Evolutionary conservation across 2,888 invertebrate genomes (phyloP).

Genomic region (Synanthedon andrenaeformis): DNA sequence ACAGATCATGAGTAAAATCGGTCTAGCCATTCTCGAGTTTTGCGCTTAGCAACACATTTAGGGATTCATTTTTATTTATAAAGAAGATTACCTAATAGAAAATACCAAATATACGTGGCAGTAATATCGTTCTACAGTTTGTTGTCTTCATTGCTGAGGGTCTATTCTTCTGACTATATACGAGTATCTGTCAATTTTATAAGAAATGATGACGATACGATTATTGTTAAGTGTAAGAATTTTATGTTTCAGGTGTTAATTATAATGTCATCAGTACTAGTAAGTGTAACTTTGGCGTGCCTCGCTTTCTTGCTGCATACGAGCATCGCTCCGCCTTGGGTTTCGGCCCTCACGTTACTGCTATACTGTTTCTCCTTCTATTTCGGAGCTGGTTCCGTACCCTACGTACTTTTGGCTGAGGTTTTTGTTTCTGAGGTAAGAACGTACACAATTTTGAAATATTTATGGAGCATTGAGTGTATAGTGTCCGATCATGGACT

Average conservation of each 20-base stretch:
- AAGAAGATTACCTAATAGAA: too few species aligned
- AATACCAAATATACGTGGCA: too few species aligned
- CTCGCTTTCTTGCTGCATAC: slow-evolving; percentile 44
- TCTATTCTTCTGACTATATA: too few species aligned
- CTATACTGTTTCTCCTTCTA: slow-evolving; percentile 49
- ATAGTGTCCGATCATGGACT: neutral
- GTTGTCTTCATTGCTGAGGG: too few species aligned
- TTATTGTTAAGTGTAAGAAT: too few species aligned
- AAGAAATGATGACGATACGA: too few species aligned
- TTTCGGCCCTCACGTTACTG: slow-evolving; percentile 45
- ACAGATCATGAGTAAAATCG: too few species aligned
- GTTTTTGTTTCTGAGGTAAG: slow-evolving; percentile 39
- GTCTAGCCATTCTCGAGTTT: too few species aligned
- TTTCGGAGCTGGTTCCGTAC: slow-evolving; percentile 48
- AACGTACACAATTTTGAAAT: neutral
- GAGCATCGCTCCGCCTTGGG: slow-evolving; percentile 33
- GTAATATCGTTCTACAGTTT: too few species aligned
- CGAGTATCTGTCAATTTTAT: too few species aligned
- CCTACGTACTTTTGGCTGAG: slow-evolving; percentile 40
- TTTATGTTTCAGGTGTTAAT: slow-evolving; percentile 32
- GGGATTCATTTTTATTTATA: too few species aligned
- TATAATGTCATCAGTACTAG: slow-evolving; percentile 35
- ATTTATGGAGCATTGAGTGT: neutral
- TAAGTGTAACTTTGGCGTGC: slow-evolving; percentile 26
- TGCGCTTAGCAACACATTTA: too few species aligned